phyloP scores from a whole-genome alignment of 1,140 invertebrate species.

The Psix sp. region DNA sequence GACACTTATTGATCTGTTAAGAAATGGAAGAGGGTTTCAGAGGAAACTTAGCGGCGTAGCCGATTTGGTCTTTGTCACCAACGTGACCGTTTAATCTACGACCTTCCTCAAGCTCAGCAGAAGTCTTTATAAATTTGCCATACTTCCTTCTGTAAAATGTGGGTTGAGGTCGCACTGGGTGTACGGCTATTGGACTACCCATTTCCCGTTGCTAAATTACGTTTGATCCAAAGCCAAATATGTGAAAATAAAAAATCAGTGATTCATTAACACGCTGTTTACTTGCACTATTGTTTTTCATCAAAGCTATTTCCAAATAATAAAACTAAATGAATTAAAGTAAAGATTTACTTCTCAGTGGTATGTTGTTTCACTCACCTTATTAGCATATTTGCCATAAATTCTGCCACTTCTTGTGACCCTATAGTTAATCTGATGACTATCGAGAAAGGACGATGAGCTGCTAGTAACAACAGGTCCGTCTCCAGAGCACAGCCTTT shows the following conservation, averaged over 20 bases:
- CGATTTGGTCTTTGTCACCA: conserved; percentile 45
- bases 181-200: conserved; percentile 4
- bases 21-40: conserved; percentile 48
- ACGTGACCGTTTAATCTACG: conserved; percentile 57
- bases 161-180: conserved; percentile 61
- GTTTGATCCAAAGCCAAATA: conserved; percentile 4
- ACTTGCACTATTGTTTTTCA: no score
- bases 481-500: conserved; percentile 64
- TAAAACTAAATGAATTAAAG: no score
- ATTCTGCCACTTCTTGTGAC: conserved; percentile 73
- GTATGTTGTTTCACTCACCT: conserved; percentile 27
- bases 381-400: conserved; percentile 70
- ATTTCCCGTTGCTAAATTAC: conserved; percentile 13
- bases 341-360: no score
- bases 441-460: conserved; percentile 30
- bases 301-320: no score
- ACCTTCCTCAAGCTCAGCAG: conserved; percentile 45
- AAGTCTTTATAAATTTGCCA: conserved; percentile 61
- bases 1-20: conserved; percentile 70
- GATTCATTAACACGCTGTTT: no score
- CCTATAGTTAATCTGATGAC: conserved; percentile 65
- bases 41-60: conserved; percentile 38
- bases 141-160: conserved; percentile 54
- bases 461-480: conserved; percentile 58
- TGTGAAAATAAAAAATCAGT: conserved; percentile 10